Base-by-base conservation (phyloP, 2,113 vertebrate genomes). In the Onychostoma macrolepis region DNA sequence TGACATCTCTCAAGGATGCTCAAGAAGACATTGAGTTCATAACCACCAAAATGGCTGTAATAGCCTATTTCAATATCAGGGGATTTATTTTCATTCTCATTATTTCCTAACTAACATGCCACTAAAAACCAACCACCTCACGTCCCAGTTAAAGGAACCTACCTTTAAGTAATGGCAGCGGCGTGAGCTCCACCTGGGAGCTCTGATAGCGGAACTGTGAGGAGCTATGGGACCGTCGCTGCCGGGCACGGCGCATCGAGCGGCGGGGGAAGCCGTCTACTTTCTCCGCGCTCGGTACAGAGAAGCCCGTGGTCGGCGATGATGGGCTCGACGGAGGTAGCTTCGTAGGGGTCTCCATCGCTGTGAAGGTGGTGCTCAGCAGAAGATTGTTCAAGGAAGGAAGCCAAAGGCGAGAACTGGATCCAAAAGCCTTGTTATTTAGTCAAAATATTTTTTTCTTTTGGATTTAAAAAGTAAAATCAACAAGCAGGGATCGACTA, bases 121-220 rank as follows among this genome's bases (percentile, higher is more conserved):
- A n/a, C 24, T 36, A 28, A 10, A 67, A 50, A 21, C 56, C 4
- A 71, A 71, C 8, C 81, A 36, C 43, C 81, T 71, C 43, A 50
- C 12, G 63, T 36, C 26, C 38, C 65, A 83, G 75, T 28, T 45
- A 77, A 77, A 5, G 43, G 26, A 91, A 92, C 94, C 93, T 93
- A 98, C 97, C 97, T 97, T 97, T 98, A 89, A 98, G 95, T 87
- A 97, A 94, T 56, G 97, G 97, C 90, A 98, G 95, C 0, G 97
- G 94, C 0, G 96, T 97, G 84, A 98, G 96, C 93, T 98, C 97
- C 93, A 97, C 96, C 93, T 97, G 97, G 91, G 96, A 97, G 93
- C 97, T 97, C 95, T 97, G 97, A 92, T 97, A 97, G 78, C 97
- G 97, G 93, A 98, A 98, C 93, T 98, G 97, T 83, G 97, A 98